Evolutionary conservation across 1,140 invertebrate species (phyloP).

Genomic region (Helicoverpa zea): DNA sequence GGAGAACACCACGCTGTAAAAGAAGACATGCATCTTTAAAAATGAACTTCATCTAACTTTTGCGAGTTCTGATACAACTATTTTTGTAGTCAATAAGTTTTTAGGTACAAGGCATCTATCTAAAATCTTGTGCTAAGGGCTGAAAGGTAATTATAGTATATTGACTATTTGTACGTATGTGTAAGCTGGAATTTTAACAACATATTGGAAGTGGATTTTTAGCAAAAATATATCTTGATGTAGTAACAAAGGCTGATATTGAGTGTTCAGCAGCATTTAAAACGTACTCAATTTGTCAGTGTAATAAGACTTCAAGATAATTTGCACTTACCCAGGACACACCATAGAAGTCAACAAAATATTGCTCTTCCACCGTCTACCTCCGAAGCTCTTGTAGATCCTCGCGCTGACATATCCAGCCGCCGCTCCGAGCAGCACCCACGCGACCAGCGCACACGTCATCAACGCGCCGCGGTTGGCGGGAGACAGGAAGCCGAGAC

Average conservation of each 20-base stretch:
- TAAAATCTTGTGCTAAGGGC: neutral
- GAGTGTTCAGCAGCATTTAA: neutral
- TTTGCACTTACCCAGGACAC: slow-evolving; percentile 96
- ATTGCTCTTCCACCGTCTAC: slow-evolving; percentile 99
- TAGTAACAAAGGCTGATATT: too few species aligned
- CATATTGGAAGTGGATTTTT: too few species aligned
- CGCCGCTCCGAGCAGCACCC: slow-evolving; percentile 97
- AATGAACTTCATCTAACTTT: too few species aligned
- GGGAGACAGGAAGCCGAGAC: slow-evolving; percentile 98
- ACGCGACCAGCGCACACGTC: slow-evolving; percentile 98
- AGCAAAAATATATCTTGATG: too few species aligned
- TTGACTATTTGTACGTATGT: too few species aligned
- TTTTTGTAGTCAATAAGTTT: too few species aligned
- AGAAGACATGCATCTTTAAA: neutral
- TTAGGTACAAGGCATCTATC: too few species aligned
- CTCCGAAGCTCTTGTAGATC: slow-evolving; percentile 99
- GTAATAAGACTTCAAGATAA: neutral
- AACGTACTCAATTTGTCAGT: too few species aligned
- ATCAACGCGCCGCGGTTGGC: slow-evolving; percentile 99
- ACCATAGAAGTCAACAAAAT: slow-evolving; percentile 98
- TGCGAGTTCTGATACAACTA: too few species aligned
- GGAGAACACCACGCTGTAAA: slow-evolving; percentile 95
- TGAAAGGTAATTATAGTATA: too few species aligned
- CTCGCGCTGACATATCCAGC: slow-evolving; percentile 98
- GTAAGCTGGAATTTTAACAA: too few species aligned